phyloP scores from a whole-genome alignment of 2,888 invertebrate genomes.

The Nymphalis polychloros region DNA sequence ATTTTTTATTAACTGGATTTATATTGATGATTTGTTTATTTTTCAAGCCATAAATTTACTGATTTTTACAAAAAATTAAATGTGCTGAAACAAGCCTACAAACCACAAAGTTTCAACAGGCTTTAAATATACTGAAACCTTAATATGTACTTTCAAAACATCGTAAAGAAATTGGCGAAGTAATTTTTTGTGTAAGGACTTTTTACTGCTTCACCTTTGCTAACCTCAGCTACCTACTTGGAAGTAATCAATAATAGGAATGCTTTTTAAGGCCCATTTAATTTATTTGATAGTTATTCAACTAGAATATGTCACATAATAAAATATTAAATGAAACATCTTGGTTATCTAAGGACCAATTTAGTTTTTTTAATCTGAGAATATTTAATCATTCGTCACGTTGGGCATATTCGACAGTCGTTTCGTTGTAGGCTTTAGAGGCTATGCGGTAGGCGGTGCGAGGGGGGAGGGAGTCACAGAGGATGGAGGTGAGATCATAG shows the following conservation, averaged over 20 bases:
- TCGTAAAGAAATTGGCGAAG: background rate
- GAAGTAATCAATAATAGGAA: background rate
- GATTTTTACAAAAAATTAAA: too few species aligned
- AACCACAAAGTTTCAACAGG: background rate
- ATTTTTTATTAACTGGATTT: too few species aligned
- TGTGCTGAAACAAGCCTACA: too few species aligned
- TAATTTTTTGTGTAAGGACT: slow-evolving; percentile 1
- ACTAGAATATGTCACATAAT: background rate
- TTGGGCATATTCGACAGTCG: slow-evolving; percentile 45
- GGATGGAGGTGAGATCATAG: slow-evolving; percentile 82
- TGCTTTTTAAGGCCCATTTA: background rate
- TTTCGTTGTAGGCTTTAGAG: slow-evolving; percentile 68
- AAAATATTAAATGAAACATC: background rate
- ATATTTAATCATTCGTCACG: slow-evolving; percentile 27
- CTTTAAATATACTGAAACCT: background rate
- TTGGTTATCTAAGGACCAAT: background rate
- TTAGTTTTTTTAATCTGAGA: background rate
- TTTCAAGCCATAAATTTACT: too few species aligned
- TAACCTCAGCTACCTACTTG: background rate
- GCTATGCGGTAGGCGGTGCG: slow-evolving; percentile 63
- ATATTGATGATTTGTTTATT: too few species aligned
- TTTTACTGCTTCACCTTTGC: background rate
- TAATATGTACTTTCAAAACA: background rate
- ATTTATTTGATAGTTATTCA: background rate
- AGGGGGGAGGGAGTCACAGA: slow-evolving; percentile 65